A percentile compares a stretch with the other conserved stretches of the same genome.
These are phyloP conservation scores for Paracentrotus lividus DNA, from an alignment of 53 echinoderm and acorn worm genomes.

Conservation along the genomic window DNA sequence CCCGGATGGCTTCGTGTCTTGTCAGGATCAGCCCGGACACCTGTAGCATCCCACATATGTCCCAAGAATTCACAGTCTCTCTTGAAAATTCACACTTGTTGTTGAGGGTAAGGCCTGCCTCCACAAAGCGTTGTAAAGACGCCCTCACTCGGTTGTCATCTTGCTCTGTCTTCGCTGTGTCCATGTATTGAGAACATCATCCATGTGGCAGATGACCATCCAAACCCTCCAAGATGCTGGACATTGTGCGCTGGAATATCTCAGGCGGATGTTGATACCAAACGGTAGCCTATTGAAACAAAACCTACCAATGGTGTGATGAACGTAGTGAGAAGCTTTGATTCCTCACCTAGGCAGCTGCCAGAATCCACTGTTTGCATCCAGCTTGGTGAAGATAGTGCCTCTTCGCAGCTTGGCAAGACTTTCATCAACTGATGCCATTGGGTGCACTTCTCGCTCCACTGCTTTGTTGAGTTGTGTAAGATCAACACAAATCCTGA, in stretches of 20 bases:
- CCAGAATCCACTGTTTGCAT: slow-evolving; percentile 77
- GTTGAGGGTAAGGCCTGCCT: slow-evolving; percentile 66
- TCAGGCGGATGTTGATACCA: slow-evolving; percentile 73
- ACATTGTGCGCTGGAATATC: slow-evolving; percentile 68
- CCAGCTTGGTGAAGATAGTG: slow-evolving; percentile 62
- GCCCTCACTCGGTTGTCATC: slow-evolving; percentile 60
- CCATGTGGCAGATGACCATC: slow-evolving; percentile 80
- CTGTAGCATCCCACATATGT: slow-evolving; percentile 62
- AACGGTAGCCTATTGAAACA: slow-evolving; percentile 75
- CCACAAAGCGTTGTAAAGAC: slow-evolving; percentile 37
- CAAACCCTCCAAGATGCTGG: slow-evolving; percentile 48
- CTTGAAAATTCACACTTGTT: slow-evolving; percentile 56
- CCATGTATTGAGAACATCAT: slow-evolving; percentile 77
- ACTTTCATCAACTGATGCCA: slow-evolving; percentile 61
- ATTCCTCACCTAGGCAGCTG: slow-evolving; percentile 72
- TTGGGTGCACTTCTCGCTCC: slow-evolving; percentile 68
- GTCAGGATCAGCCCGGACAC: slow-evolving; percentile 56
- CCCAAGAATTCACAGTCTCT: slow-evolving; percentile 71
- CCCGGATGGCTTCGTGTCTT: slow-evolving; percentile 71
- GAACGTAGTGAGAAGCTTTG: slow-evolving; percentile 59
- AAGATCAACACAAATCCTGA: slow-evolving; percentile 77
- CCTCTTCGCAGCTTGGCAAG: slow-evolving; percentile 54
- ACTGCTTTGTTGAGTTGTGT: slow-evolving; percentile 66
- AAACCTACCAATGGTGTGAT: slow-evolving; percentile 66
- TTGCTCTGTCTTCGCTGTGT: slow-evolving; percentile 54